Evolutionary conservation across 2,113 vertebrate genomes (phyloP).

Genomic region (Bungarus multicinctus): DNA sequence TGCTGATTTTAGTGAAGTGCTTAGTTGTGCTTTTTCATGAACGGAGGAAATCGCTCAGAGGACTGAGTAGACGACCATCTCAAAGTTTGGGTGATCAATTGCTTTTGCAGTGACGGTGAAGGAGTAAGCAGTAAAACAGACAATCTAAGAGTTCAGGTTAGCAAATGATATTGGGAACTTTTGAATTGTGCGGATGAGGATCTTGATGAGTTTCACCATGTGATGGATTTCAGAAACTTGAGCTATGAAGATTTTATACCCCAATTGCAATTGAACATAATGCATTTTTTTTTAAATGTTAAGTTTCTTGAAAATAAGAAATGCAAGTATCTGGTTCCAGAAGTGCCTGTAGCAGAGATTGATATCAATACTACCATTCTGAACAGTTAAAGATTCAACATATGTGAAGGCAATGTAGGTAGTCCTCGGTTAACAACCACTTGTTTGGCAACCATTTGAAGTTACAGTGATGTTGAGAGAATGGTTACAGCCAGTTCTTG

Average conservation of each 20-base stretch:
- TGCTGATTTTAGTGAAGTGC: slow-evolving; percentile 39
- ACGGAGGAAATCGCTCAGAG: slow-evolving; percentile 51
- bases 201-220: slow-evolving; percentile 63
- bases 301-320: slow-evolving; percentile 52
- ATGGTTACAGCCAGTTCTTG: background rate
- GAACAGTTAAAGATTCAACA: background rate
- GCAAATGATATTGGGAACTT: slow-evolving; percentile 55
- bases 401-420: background rate
- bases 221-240: slow-evolving; percentile 53
- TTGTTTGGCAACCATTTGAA: background rate
- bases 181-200: slow-evolving; percentile 62
- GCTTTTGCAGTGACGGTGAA: slow-evolving; percentile 53
- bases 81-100: slow-evolving; percentile 67
- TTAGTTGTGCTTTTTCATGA: slow-evolving; percentile 43
- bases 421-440: background rate
- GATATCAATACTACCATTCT: background rate
- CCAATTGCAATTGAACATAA: slow-evolving; percentile 59
- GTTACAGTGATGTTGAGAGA: background rate
- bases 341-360: slow-evolving; percentile 26
- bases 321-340: slow-evolving; percentile 51
- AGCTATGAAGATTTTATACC: slow-evolving; percentile 57
- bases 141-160: slow-evolving; percentile 35
- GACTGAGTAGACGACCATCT: slow-evolving; percentile 54
- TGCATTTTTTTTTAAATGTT: slow-evolving; percentile 38
- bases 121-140: slow-evolving; percentile 54